Base-by-base conservation (phyloP, 1,140 invertebrate species). In the Adelges cooleyi region DNA sequence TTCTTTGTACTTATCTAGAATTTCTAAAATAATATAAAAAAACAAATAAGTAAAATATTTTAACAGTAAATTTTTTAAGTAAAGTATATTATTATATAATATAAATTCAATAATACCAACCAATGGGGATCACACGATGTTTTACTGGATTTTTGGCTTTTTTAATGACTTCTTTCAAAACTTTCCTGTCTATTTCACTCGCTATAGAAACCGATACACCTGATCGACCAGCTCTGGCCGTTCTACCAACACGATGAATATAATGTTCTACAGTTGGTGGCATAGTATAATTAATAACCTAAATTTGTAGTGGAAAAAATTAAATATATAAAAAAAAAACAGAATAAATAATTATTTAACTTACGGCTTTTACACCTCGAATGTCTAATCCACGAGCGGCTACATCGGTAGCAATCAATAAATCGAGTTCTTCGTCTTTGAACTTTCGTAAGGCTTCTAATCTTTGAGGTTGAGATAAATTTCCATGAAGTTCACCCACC, bases 341-440 rank as follows among this genome's bases (percentile, higher is more conserved):
- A 3, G 17, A 42, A 40, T n/a, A 9, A 54, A 17, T 42, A 5
- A 42, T 59, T 22, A 13, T 5, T 54, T 36, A 42, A 66, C 75
- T 74, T 68, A 84, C 94, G 38, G 93, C 98, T 78, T 94, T 90
- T 1, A 99, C 93, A 8, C 91, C 92, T 49, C 87, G 84, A 70
- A 99, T 98, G 76, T 99, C 95, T 25, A 99, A 79, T 76, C 95
- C 95, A 76, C 95, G 80, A 25, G 95, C 93, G 8, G 95, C 95
- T 22, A 99, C 87, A 79, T 99, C 95, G 4, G 95, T 99, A 0
- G 93, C 93, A 52, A 98, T 82, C 17, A 99, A 77, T 5, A 98
- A 83, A 77, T 98, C 93, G 29, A 93, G 83, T 73, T 86, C 82
- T 71, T 90, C 86, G 11, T 93, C 85, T 74, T 90, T 92, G 72